Evolutionary conservation across 2,113 vertebrate genomes (phyloP).

Genomic region (Rhinogobius similis): DNA sequence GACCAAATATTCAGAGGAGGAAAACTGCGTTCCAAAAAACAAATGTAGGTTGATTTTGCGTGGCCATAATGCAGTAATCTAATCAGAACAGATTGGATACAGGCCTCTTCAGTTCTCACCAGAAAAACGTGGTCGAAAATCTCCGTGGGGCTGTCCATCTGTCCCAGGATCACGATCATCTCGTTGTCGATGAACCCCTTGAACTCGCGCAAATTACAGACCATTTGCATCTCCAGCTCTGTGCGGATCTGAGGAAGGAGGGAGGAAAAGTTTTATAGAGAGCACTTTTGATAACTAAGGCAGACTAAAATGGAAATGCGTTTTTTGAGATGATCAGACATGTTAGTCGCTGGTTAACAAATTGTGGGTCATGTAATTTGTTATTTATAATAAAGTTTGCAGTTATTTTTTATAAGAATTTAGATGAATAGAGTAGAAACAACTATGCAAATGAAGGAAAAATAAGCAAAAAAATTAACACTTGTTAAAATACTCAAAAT

Average conservation of each 20-base stretch:
- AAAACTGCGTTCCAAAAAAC: neutral
- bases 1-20: neutral
- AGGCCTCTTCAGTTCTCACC: conserved; percentile 77
- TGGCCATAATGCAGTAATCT: neutral
- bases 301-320: no score
- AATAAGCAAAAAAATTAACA: no score
- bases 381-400: no score
- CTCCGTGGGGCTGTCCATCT: conserved; percentile 98
- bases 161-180: conserved; percentile 97
- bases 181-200: conserved; percentile 99
- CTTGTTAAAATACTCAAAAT: no score
- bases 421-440: no score
- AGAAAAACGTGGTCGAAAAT: conserved; percentile 97
- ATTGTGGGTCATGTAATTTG: neutral
- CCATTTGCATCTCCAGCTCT: conserved; percentile 98
- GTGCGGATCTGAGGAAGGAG: conserved; percentile 86
- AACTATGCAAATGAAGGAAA: no score
- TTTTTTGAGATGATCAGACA: no score
- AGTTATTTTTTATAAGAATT: no score
- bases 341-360: neutral
- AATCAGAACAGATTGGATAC: neutral
- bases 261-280: neutral
- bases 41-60: neutral
- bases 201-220: conserved; percentile 94
- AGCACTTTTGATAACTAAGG: neutral